These are phyloP conservation scores for Pteropus alecto DNA, from an alignment of 2,113 vertebrate genomes.

Conservation along the genomic window DNA sequence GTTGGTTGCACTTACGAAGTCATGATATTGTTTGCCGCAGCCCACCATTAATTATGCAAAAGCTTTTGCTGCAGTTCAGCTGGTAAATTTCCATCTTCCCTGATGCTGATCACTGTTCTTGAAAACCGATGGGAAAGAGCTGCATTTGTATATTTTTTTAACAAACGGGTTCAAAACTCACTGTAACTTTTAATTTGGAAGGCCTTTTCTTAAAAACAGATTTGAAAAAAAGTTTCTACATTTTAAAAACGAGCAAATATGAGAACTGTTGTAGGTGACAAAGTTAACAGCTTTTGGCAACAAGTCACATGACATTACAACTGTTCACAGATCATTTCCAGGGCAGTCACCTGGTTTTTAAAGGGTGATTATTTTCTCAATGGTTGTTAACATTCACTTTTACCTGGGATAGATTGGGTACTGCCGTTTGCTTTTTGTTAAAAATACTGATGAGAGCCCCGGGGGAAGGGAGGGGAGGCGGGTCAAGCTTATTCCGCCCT, in stretches of 20 bases:
- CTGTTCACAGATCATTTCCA: background rate
- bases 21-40: background rate
- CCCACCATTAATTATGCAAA: background rate
- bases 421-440: background rate
- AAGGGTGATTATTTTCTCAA: background rate
- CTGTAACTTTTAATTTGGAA: background rate
- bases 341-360: accelerated
- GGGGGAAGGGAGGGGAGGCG: accelerated
- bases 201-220: background rate
- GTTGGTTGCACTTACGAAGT: background rate
- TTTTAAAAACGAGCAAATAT: background rate
- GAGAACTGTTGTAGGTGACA: background rate
- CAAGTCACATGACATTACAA: background rate
- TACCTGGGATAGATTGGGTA: background rate
- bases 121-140: background rate
- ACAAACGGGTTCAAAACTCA: background rate
- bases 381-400: background rate
- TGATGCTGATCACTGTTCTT: background rate
- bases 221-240: background rate
- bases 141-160: background rate
- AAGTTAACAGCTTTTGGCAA: background rate
- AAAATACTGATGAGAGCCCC: accelerated
- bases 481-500: accelerated
- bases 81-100: background rate
- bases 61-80: background rate